Evolutionary conservation across 1,140 invertebrate genomes (phyloP).

Genomic region (Drosophila repletoides): DNA sequence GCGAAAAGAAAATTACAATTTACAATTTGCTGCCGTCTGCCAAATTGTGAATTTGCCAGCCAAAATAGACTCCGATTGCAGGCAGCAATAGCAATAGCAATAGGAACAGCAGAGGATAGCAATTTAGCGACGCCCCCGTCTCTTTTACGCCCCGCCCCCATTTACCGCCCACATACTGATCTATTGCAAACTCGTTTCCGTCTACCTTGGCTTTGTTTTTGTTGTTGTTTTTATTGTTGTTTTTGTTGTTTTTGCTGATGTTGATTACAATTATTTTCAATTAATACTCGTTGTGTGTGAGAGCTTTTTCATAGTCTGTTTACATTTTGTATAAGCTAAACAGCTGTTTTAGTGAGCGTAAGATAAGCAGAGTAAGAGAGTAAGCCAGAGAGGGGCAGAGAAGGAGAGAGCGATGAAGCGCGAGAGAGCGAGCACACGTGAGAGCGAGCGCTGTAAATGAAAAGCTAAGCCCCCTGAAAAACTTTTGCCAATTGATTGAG

Average conservation of each 20-base stretch:
- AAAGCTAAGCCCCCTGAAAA: slow-evolving; percentile 46
- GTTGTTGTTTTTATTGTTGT: slow-evolving; percentile 27
- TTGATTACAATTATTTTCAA: slow-evolving; percentile 72
- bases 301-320: slow-evolving; percentile 65
- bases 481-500: slow-evolving; percentile 76
- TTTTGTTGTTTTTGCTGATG: slow-evolving; percentile 17
- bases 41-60: slow-evolving; percentile 31
- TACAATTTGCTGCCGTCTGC: slow-evolving; percentile 44
- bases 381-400: background rate
- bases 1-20: slow-evolving; percentile 60
- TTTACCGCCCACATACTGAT: background rate
- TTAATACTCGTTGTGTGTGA: slow-evolving; percentile 41
- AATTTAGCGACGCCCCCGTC: slow-evolving; percentile 17
- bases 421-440: slow-evolving; percentile 28
- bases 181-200: slow-evolving; percentile 63
- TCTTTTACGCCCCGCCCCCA: background rate
- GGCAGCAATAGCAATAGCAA: slow-evolving; percentile 5
- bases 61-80: slow-evolving; percentile 45
- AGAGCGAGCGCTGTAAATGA: slow-evolving; percentile 46
- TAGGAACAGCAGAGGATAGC: slow-evolving; percentile 10
- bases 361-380: slow-evolving; percentile 5
- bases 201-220: slow-evolving; percentile 75
- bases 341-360: slow-evolving; percentile 60
- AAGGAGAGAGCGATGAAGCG: slow-evolving; percentile 9
- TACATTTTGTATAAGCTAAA: slow-evolving; percentile 62